Base-by-base conservation (phyloP, 2,888 invertebrate genomes). In the Monochamus alternatus region DNA sequence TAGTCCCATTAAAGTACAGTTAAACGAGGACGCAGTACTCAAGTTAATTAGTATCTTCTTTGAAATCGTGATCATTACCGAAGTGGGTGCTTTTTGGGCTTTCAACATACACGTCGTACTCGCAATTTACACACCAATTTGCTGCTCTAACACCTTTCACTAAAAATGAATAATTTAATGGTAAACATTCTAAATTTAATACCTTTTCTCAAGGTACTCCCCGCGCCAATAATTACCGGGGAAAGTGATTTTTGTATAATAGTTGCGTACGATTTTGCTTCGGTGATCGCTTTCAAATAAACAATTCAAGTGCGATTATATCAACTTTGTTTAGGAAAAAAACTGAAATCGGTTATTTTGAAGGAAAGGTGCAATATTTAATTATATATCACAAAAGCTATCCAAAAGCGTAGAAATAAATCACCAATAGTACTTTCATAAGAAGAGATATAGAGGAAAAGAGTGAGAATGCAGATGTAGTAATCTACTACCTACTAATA, bases 131-230 rank as follows among this genome's bases (percentile, higher is more conserved):
- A 60, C 31, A 62, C 47, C 38, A 44, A 22, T 30, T 30, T 44
- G n/a, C 8, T 31, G 43, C 47, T 47, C 47, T 30, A 47, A 44
- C 44, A 43, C 60, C 69, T 69, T 69, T 69, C 69, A 69, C 69
- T 69, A 47, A 62, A 60, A 69, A 60, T 69, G 44, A 47, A 59
- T 43, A 69, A 69, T 60, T 69, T 69, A 69, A 60, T 51, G 60
- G 69, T 69, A 69, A 47, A 69, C 69, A 60, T 69, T 69, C 69
- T 69, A 69, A 68, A 69, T 69, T 60, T 69, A 69, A 69, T 60
- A 69, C 55, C 43, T 68, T 68, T 68, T 68, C 58, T 68, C 68
- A 60, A 69, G 60, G 69, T 69, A 69, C 60, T 68, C 59, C 59
- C 68, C 43, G n/a, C 38, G 38, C 64, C 3, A 68, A 43, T 68